These are phyloP conservation scores for Argyresthia goedartella DNA, from an alignment of 2,888 invertebrate species.

Conservation along the genomic window DNA sequence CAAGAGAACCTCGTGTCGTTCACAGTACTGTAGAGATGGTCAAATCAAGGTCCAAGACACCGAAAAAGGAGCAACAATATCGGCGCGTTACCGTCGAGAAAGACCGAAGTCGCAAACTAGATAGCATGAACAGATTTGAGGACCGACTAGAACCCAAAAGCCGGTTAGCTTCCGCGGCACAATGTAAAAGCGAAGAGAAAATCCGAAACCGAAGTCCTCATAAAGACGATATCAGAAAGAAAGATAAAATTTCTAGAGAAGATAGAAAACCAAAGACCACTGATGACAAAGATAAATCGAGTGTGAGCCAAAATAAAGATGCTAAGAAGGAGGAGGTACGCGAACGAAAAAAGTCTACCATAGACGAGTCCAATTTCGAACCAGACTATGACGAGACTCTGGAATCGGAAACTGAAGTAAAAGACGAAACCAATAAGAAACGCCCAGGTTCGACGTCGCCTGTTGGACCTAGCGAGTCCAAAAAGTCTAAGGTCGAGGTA, in stretches of 20 bases:
- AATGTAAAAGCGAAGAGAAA: constrained; percentile 28
- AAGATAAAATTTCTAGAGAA: constrained; percentile 27
- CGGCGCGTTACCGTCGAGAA: constrained; percentile 63
- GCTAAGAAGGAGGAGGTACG: constrained; percentile 30
- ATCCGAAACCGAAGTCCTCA: constrained; percentile 26
- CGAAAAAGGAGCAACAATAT: constrained; percentile 59
- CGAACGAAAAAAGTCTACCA: constrained; percentile 74
- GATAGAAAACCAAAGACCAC: constrained; percentile 23
- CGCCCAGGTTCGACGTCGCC: constrained; percentile 46
- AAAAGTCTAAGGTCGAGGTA: constrained; percentile 43
- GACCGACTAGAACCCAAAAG: constrained; percentile 22
- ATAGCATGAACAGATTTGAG: constrained; percentile 28
- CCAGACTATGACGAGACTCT: constrained; percentile 78
- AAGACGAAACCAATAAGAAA: constrained; percentile 58
- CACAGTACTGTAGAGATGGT: constrained; percentile 69
- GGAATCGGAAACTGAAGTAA: constrained; percentile 74
- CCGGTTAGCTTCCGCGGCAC: constrained; percentile 27
- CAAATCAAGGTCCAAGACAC: constrained; percentile 65
- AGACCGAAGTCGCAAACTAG: constrained; percentile 48
- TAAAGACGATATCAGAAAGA: constrained; percentile 28
- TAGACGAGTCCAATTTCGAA: constrained; percentile 81
- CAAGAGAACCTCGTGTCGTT: constrained; percentile 64
- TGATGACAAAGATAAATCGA: constrained; percentile 17
- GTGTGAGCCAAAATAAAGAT: constrained; percentile 21
- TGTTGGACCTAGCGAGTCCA: constrained; percentile 28